phyloP scores from a whole-genome alignment of 2,888 invertebrate species.

The Polyommatus iphigenia region DNA sequence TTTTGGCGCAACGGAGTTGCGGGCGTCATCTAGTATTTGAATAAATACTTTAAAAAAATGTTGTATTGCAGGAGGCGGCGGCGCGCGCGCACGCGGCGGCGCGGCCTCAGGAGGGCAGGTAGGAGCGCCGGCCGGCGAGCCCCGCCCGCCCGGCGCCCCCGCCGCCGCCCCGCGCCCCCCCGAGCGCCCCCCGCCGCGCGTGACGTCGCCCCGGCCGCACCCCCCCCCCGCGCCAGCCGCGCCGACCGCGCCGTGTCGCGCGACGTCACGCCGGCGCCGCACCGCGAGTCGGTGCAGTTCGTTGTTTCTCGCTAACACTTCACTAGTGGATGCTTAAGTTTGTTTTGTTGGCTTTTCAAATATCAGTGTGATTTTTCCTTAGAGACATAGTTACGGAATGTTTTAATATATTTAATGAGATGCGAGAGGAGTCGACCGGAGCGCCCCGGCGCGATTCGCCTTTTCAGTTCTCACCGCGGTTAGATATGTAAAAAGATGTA shows the following conservation, averaged over 20 bases:
- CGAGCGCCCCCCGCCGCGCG: conserved; percentile 35
- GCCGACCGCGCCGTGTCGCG: conserved; percentile 47
- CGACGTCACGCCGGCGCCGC: conserved; percentile 45
- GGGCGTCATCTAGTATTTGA: no score
- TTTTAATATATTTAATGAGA: conserved; percentile 62
- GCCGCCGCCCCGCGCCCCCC: conserved; percentile 42
- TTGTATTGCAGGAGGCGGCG: conserved; percentile 49
- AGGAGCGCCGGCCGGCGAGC: conserved; percentile 52
- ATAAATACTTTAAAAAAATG: neutral
- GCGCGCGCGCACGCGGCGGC: conserved; percentile 57
- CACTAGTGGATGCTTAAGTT: conserved; percentile 73
- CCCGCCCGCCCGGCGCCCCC: conserved; percentile 46
- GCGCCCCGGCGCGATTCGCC: conserved; percentile 38
- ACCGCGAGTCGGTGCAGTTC: conserved; percentile 47
- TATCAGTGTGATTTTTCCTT: conserved; percentile 75
- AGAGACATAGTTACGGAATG: conserved; percentile 69
- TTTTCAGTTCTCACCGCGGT: conserved; percentile 34
- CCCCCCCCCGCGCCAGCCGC: conserved; percentile 43
- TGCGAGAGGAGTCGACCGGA: conserved; percentile 40
- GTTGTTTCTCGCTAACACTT: conserved; percentile 67
- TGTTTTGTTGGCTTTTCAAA: conserved; percentile 77
- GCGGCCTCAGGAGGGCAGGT: conserved; percentile 71
- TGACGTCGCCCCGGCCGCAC: conserved; percentile 43
- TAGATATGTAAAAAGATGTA: conserved; percentile 44
- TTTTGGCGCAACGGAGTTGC: no score